Base-by-base conservation (phyloP, 1,140 invertebrate species). In the Aphis gossypii region DNA sequence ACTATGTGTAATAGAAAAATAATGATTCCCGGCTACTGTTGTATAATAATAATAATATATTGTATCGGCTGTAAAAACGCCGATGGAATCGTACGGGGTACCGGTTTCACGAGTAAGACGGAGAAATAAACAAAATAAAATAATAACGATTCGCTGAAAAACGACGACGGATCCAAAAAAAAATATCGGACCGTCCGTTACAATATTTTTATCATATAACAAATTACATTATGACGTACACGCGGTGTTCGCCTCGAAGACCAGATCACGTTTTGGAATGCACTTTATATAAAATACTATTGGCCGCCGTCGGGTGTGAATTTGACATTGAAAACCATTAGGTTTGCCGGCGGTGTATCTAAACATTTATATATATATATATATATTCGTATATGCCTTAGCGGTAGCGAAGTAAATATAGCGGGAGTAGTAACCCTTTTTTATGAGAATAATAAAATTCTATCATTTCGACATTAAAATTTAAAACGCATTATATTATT, bases 241-340 rank as follows among this genome's bases (percentile, higher is more conserved):
- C 23, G 41, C 48, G 11, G 46, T 44, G 51, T 54, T 68, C 6
- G 35, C 54, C 54, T 44, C n/a, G 35, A 90, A 54, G 54, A 90
- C 54, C 89, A 25, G 54, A 90, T 90, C 54, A 41, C 51, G 20
- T 90, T 90, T 90, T 60, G 48, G 38, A 60, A 90, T 90, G 54
- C 54, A 90, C 89, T 90, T 90, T 56, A 88, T 35, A 68, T 90
- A 41, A 46, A 11, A 90, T 54, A 54, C 60, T 54, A 38, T 51
- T 60, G 48, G 35, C 21, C 54, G 54, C 89, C 89, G 54, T 60
- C 20, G 89, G 54, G 89, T 90, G 89, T 90, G 89, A 60, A 90
- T 56, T 90, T 89, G 88, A 89, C 88, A 48, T 88, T 88, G 86
- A 88, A 88, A 48, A 41, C 76, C 76, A 83, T 83, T 83, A 83